Evolutionary conservation across 2,797 vertebrate species (phyloP).

Genomic region (Galaxias olidus): DNA sequence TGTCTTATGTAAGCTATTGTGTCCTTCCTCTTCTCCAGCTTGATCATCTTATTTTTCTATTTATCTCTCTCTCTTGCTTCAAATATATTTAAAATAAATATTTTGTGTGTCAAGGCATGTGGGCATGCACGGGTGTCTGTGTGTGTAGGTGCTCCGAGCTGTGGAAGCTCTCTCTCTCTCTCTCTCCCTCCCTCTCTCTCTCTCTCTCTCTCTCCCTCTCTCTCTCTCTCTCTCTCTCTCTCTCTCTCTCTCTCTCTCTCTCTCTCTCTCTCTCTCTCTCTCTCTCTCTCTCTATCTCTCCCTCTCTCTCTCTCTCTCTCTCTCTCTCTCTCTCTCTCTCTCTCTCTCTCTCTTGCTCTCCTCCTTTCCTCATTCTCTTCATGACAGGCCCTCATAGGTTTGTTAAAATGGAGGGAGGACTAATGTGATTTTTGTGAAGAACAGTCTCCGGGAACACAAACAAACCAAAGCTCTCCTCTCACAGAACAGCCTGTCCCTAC

Average conservation of each 20-base stretch:
- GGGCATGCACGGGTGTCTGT: too few species aligned
- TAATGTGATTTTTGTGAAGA: slow-evolving; percentile 10
- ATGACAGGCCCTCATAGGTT: background rate
- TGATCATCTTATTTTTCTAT: background rate
- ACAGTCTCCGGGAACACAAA: slow-evolving; percentile 30
- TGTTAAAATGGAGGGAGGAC: slow-evolving; percentile 11
- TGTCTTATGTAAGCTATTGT: background rate
- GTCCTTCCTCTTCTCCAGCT: background rate
- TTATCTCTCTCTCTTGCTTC: background rate
- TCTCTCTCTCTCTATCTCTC: too few species aligned
- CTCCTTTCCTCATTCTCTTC: slow-evolving; percentile 1
- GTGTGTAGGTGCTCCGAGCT: too few species aligned
- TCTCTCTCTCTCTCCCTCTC: background rate
- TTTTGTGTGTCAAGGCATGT: too few species aligned
- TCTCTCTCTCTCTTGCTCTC: background rate
- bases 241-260: background rate
- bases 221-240: background rate
- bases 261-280: background rate
- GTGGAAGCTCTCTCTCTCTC: too few species aligned
- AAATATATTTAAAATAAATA: too few species aligned
- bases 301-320: background rate
- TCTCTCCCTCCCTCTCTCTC: background rate
- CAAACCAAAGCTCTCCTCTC: too few species aligned
- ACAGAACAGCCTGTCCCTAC: too few species aligned
- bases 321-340: background rate